phyloP scores from a whole-genome alignment of 2,113 vertebrate species.

The Isurus oxyrinchus region DNA sequence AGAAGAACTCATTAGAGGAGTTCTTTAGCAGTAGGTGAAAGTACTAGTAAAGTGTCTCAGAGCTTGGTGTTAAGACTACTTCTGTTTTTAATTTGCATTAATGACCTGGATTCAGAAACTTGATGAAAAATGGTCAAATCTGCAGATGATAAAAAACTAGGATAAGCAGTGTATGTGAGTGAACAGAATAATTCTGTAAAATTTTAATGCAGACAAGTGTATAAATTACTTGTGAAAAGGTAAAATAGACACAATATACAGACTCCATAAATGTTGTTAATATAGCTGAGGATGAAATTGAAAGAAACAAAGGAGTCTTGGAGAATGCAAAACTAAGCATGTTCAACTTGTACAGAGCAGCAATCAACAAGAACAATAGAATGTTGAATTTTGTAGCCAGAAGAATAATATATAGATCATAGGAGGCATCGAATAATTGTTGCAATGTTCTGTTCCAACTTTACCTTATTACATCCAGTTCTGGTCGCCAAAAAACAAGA shows the following conservation, averaged over 20 bases:
- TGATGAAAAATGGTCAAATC: not conserved
- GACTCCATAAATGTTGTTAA: not conserved
- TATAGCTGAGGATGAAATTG: not conserved
- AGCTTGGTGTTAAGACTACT: not conserved
- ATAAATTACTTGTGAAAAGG: not conserved
- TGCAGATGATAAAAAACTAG: not conserved
- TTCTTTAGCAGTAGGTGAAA: no score
- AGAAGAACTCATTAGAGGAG: not conserved
- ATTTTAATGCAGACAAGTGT: no score
- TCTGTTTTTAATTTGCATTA: not conserved
- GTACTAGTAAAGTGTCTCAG: no score
- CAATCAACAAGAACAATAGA: not conserved
- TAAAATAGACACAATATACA: not conserved
- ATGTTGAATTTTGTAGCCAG: not conserved
- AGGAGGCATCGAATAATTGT: not conserved
- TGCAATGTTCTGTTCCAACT: not conserved
- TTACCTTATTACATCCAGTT: not conserved
- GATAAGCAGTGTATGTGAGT: not conserved
- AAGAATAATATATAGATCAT: not conserved
- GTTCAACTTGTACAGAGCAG: no score
- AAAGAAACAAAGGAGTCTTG: not conserved
- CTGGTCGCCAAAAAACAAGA: not conserved
- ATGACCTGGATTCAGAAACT: not conserved
- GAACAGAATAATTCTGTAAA: not conserved
- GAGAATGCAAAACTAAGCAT: not conserved